These are phyloP conservation scores for Oedothorax gibbosus DNA, from an alignment of 1,140 invertebrate species.

Conservation along the genomic window DNA sequence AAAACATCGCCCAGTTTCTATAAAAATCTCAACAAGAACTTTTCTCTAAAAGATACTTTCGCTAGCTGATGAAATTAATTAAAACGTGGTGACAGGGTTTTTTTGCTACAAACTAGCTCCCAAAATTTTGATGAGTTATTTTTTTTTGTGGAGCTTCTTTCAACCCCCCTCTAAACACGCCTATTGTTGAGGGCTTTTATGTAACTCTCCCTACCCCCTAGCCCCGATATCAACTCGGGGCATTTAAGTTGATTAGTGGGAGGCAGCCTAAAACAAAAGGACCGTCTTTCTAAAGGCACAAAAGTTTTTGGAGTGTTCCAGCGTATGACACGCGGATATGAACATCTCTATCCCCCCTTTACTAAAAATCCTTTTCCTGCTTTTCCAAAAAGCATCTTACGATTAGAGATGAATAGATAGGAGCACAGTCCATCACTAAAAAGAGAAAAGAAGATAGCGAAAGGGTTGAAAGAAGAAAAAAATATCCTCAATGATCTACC, in stretches of 20 bases:
- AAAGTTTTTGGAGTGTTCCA: slow-evolving; percentile 59
- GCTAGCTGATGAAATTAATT: slow-evolving; percentile 59
- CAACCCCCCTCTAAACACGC: slow-evolving; percentile 6
- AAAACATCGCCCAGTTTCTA: slow-evolving; percentile 54
- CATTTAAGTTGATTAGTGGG: slow-evolving; percentile 60
- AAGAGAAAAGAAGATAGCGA: slow-evolving; percentile 21
- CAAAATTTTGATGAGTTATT: slow-evolving; percentile 57
- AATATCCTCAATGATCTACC: slow-evolving; percentile 20
- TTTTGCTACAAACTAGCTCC: slow-evolving; percentile 19
- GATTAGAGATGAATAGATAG: slow-evolving; percentile 61
- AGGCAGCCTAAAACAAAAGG: slow-evolving; percentile 54
- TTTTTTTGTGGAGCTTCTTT: slow-evolving; percentile 59
- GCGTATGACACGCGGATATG: slow-evolving; percentile 58
- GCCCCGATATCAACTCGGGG: slow-evolving; percentile 39
- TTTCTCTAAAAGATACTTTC: slow-evolving; percentile 61
- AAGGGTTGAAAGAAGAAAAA: background rate
- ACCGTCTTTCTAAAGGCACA: slow-evolving; percentile 57
- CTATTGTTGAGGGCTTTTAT: slow-evolving; percentile 51
- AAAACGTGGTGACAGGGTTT: slow-evolving; percentile 57
- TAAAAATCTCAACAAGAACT: slow-evolving; percentile 57
- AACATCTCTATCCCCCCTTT: slow-evolving; percentile 28
- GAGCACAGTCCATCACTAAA: slow-evolving; percentile 31
- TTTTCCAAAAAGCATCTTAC: slow-evolving; percentile 56
- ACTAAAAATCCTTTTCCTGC: slow-evolving; percentile 43
- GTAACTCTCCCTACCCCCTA: slow-evolving; percentile 12